Conservation (phyloP, 1,140 invertebrate species). For the Geopemphigus sp. region DNA sequence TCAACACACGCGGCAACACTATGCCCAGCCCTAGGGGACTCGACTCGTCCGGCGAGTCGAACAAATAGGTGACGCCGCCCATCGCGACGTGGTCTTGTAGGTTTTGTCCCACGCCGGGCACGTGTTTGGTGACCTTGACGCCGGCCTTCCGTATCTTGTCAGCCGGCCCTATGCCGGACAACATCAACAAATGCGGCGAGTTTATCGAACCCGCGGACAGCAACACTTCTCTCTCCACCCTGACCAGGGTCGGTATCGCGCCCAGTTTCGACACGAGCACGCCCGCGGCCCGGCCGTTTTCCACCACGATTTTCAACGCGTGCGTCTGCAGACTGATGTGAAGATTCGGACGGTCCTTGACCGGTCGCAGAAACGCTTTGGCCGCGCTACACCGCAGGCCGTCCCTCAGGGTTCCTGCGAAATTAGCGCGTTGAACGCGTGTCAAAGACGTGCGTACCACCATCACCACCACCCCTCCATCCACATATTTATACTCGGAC, state of each 20-base stretch:
- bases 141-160: conserved; percentile 60
- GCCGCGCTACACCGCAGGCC: conserved; percentile 65
- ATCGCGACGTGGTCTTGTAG: conserved; percentile 75
- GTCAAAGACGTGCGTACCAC: no score
- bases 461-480: no score
- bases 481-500: no score
- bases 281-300: conserved; percentile 61
- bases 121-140: conserved; percentile 61
- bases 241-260: conserved; percentile 40
- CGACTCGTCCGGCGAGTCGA: conserved; percentile 58
- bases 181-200: conserved; percentile 75
- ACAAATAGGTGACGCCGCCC: conserved; percentile 62
- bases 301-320: conserved; percentile 61
- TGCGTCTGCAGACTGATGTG: conserved; percentile 63
- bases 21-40: conserved; percentile 60
- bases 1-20: conserved; percentile 62
- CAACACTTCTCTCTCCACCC: conserved; percentile 67
- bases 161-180: conserved; percentile 72
- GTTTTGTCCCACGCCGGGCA: conserved; percentile 77
- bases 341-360: conserved; percentile 69
- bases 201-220: conserved; percentile 70
- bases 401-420: conserved; percentile 68
- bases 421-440: neutral
- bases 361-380: conserved; percentile 75
- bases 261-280: conserved; percentile 63